Base-by-base conservation (phyloP, 2,888 invertebrate species). In the Pharmacophagus antenor region DNA sequence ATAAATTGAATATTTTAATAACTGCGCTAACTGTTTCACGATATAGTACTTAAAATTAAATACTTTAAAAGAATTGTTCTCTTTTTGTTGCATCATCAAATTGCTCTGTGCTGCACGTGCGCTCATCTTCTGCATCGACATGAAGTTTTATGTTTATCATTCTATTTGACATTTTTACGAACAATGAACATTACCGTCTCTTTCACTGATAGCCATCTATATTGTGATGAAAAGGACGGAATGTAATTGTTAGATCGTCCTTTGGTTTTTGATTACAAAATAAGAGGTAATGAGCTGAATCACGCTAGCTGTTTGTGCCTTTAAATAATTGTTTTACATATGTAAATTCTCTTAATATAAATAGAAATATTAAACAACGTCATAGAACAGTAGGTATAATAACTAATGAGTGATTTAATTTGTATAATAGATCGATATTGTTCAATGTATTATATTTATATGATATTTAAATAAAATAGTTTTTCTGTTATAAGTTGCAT, bases 81-180 rank as follows among this genome's bases (percentile, higher is more conserved):
- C 54, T 48, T 23, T 55, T 31, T 51, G 56, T 52, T 48, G 51
- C 27, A 58, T 44, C 54, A 56, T 44, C 59, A 57, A 48, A 50
- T 54, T 22, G 22, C 60, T 31, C 47, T 56, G 27, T 41, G 71
- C 70, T 65, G 73, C 79, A 79, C 84, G 80, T 82, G 82, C 83
- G 76, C 77, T 67, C 68, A 71, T 74, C 70, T 56, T 56, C 27
- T 73, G 70, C 75, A 75, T 85, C 84, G 83, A 85, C 87, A 85
- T 82, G 77, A 79, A 77, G 79, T 84, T 85, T 88, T 85, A 80
- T 86, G 88, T 88, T 87, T 87, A 88, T 89, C 88, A 88, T 88
- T 86, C 85, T 82, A 83, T 85, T 88, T 88, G 86, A 87, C 88
- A 88, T 87, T 87, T 85, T 84, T 84, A 82, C 80, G 84, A 85